Base-by-base conservation (phyloP, 2,113 vertebrate species). In the Daboia siamensis region DNA sequence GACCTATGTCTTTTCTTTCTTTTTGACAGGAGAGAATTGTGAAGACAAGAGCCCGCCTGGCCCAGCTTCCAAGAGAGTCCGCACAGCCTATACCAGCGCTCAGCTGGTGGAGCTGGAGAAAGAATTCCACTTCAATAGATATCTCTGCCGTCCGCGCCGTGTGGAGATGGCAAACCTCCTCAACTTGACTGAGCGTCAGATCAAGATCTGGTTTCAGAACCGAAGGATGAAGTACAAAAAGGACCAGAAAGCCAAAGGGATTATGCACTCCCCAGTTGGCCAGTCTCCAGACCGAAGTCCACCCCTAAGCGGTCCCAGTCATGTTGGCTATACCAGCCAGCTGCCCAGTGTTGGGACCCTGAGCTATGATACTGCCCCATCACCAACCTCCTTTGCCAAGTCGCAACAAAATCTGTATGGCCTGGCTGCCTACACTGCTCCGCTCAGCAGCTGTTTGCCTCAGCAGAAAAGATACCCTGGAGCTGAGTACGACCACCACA, bases 151-250 rank as follows among this genome's bases (percentile, higher is more conserved):
- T 93, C 99, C 99, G 4, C 98, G 99, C 95, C 97, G 99, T 91
- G 99, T 99, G 97, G 99, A 99, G 93, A 99, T 99, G 99, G 99
- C 99, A 89, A 99, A 99, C 97, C 97, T 99, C 92, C 98, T 99
- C 93, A 99, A 99, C 96, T 98, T 99, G 95, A 99, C 99, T 29
- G 99, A 99, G 97, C 98, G 99, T 80, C 99, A 99, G 97, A 99
- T 99, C 96, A 99, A 99, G 98, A 99, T 99, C 97, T 99, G 99
- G 99, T 99, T 99, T 98, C 99, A 99, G 97, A 99, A 99, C 97
- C 96, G 99, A 94, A 98, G 99, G 96, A 99, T 99, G 99, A 99
- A 99, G 97, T 99, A 99, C 97, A 99, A 99, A 97, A 99, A 99
- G 97, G 99, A 99, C 97, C 99, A 99, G 98, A 99, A 99, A 98